Evolutionary conservation across 2,888 invertebrate genomes (phyloP).

Genomic region (Amiota mariae): DNA sequence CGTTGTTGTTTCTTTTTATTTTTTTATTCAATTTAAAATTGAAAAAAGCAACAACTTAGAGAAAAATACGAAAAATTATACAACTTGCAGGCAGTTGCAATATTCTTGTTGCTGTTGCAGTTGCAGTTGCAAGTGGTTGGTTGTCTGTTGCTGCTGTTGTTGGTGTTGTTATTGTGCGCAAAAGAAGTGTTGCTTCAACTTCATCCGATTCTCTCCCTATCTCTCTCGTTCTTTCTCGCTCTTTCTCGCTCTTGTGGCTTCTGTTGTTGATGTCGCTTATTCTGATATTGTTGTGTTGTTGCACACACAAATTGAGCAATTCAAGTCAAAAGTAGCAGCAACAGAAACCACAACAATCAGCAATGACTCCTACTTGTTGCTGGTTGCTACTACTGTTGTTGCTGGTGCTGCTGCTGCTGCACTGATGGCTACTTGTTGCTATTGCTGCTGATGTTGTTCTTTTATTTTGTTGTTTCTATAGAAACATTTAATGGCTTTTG

Average conservation of each 20-base stretch:
- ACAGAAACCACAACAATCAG: constrained; percentile 32
- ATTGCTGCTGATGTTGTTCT: background rate
- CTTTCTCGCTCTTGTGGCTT: constrained; percentile 49
- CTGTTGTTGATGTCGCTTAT: constrained; percentile 65
- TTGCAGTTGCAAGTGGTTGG: too few relatives aligned
- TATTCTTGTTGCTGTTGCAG: constrained; percentile 29
- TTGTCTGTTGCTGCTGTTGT: constrained; percentile 29
- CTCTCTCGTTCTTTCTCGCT: constrained; percentile 41
- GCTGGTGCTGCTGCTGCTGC: background rate
- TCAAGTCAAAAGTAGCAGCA: constrained; percentile 48
- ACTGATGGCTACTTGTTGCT: background rate
- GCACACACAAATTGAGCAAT: constrained; percentile 60
- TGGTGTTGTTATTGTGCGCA: constrained; percentile 36
- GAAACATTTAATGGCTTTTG: constrained; percentile 26
- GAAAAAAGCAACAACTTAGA: constrained; percentile 44
- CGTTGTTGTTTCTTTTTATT: constrained; percentile 37
- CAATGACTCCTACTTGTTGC: constrained; percentile 32
- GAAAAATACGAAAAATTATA: constrained; percentile 49
- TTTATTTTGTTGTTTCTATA: constrained; percentile 23
- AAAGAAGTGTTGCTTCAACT: constrained; percentile 48
- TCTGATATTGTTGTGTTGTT: constrained; percentile 42
- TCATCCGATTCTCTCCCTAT: background rate
- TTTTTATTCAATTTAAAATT: constrained; percentile 57
- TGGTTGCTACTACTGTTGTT: background rate
- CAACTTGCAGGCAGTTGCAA: constrained; percentile 49